Conservation (phyloP, 2,113 vertebrate species). For the Cepphus grylle region DNA sequence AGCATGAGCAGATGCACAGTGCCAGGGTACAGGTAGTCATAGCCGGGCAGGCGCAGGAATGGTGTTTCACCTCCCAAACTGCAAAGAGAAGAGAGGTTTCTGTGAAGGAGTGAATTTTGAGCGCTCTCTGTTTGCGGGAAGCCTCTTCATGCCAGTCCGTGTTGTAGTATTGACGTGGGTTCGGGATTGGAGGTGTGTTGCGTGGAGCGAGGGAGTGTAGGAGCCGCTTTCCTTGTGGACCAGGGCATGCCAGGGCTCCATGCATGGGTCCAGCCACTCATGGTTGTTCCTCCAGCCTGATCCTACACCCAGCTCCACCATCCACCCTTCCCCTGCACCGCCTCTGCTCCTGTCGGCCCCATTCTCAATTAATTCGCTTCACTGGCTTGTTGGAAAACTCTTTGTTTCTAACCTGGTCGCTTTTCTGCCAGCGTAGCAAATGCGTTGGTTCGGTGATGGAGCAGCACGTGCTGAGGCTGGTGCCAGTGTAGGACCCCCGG, state of each 20-base stretch:
- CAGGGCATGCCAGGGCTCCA: neutral
- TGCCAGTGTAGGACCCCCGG: neutral
- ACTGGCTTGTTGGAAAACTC: neutral
- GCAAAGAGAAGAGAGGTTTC: neutral
- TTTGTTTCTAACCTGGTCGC: neutral
- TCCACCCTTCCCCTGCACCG: neutral
- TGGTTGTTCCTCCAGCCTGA: neutral
- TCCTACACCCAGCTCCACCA: accelerated
- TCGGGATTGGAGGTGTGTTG: neutral
- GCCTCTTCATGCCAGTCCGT: accelerated
- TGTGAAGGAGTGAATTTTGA: neutral
- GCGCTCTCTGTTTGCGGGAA: neutral
- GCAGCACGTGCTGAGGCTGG: neutral
- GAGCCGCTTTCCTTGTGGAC: neutral
- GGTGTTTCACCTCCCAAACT: neutral
- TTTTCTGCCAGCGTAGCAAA: neutral
- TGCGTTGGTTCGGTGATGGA: neutral
- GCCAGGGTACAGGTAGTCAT: neutral
- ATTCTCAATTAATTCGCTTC: neutral
- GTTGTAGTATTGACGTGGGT: neutral
- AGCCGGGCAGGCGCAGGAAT: neutral
- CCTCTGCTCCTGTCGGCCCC: neutral
- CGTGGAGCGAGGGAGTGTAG: neutral
- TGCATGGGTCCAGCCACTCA: neutral
- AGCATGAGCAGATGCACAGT: neutral